A percentile compares a stretch with the other conserved stretches of the same genome.
Conservation (phyloP, 2,888 invertebrate genomes). For the Ophion ventricosus region DNA sequence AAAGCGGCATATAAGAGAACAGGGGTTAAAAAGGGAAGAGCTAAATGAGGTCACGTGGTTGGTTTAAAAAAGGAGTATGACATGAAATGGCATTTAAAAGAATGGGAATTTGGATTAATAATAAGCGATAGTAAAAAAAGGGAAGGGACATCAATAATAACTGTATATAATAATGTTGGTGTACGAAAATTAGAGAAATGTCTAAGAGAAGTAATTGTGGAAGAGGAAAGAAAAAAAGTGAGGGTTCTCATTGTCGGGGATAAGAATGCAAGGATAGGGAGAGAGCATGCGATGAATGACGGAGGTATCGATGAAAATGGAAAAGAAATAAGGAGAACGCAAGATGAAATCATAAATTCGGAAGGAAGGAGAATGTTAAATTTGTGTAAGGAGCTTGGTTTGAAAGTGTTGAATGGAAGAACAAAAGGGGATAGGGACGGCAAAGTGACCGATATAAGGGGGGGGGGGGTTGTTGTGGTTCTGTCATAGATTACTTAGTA, state of each 20-base stretch:
- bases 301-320: not conserved
- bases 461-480: conserved; percentile 1
- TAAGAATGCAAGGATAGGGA: conserved; percentile 1
- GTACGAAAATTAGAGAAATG: not conserved
- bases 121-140: not conserved
- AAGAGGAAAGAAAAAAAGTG: conserved; percentile 3
- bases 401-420: conserved; percentile 44
- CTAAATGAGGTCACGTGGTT: not conserved
- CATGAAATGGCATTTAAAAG: not conserved
- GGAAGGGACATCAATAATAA: not conserved
- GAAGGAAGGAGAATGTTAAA: conserved; percentile 29
- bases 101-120: not conserved
- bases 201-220: not conserved
- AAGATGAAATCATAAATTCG: conserved; percentile 16
- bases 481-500: conserved; percentile 22
- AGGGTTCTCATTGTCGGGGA: not conserved
- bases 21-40: not conserved
- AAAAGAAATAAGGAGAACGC: not conserved
- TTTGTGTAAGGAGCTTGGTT: conserved; percentile 33
- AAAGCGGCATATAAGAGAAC: not conserved
- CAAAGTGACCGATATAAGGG: conserved; percentile 36
- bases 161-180: not conserved
- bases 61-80: not conserved
- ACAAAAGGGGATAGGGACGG: conserved; percentile 27
- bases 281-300: not conserved